Evolutionary conservation across 2,113 vertebrate genomes (phyloP), one percentile per base, ranked within the genome.

Genomic region (Struthidea cinerea): DNA sequence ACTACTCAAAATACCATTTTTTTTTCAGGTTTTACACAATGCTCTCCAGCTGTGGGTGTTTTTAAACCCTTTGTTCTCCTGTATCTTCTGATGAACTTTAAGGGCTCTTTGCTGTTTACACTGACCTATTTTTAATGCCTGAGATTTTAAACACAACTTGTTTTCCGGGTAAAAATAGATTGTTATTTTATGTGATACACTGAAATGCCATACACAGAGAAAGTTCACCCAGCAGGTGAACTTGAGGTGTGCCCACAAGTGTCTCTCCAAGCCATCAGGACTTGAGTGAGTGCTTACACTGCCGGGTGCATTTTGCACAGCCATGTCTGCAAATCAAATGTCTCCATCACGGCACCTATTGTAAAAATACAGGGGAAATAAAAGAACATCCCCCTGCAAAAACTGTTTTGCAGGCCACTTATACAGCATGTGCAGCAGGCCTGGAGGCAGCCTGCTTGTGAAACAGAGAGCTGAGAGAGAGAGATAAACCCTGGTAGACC

Each of bases 11-110:
- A 33, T 55, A 19, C 11, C 0, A 9, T n/a, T 79, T 91, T 67
- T 71, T 3, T 49, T 75, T 67, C 24, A 53, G 11, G 3, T 49
- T 79, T 89, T 59, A 27, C 1, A 2, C 6, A 17, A 18, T n/a
- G 5, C 17, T 52, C 10, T 84, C 16, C 28, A 59, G 0, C 2
- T 68, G 3, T 18, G 10, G 1, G 1, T 9, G 56, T 2, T 59
- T 32, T 56, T 4, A 49, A 70, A 41, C 7, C 7, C 4, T 23
- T 46, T 47, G 3, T 77, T 52, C 39, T 63, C 83, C 23, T 64
- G 0, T 86, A 13, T 10, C 21, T 83, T 49, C 21, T 42, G 16
- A 84, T 23, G 28, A 80, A 55, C 14, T 41, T 17, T 5, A 61
- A 24, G 7, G 32, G 14, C 4, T 24, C 46, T 37, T 52, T 0